Conservation (phyloP, 2,113 vertebrate genomes). For the Aplodontia rufa region DNA sequence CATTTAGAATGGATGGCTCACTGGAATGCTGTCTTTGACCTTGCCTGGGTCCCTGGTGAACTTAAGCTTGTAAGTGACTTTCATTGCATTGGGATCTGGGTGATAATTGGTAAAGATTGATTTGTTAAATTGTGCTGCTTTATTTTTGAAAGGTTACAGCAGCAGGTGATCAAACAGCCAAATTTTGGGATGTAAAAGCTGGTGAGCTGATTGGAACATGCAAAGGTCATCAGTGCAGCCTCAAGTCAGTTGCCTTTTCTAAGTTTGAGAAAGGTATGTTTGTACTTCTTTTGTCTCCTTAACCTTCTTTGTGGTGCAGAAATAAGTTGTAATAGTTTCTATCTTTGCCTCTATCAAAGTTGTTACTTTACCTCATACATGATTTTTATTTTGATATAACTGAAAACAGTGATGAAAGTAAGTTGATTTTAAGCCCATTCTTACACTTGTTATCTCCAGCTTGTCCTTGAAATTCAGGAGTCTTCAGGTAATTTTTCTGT, state of each 20-base stretch:
- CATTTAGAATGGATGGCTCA: constrained; percentile 95
- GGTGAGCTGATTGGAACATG: constrained; percentile 93
- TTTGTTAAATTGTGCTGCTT: constrained; percentile 60
- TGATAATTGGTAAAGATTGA: constrained; percentile 22
- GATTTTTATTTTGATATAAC: neutral
- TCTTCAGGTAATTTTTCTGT: no score
- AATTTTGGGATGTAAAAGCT: constrained; percentile 93
- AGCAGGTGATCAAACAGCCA: constrained; percentile 96
- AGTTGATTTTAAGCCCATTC: constrained; percentile 15
- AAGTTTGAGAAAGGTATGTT: constrained; percentile 92
- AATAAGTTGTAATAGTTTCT: neutral
- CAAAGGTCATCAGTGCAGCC: constrained; percentile 97
- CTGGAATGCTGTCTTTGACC: constrained; percentile 97
- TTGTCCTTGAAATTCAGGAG: constrained; percentile 13
- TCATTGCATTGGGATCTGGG: constrained; percentile 53
- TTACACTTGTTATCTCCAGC: neutral
- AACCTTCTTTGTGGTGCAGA: neutral
- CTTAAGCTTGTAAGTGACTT: constrained; percentile 90
- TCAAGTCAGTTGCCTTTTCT: constrained; percentile 95
- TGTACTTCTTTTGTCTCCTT: neutral
- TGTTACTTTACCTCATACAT: neutral
- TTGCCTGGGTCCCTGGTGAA: constrained; percentile 96
- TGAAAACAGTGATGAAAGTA: constrained; percentile 28
- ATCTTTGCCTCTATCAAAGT: neutral
- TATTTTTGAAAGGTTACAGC: constrained; percentile 92